These are phyloP conservation scores for Sabatieria punctata DNA, from an alignment of 2,888 invertebrate species.

Conservation along the genomic window DNA sequence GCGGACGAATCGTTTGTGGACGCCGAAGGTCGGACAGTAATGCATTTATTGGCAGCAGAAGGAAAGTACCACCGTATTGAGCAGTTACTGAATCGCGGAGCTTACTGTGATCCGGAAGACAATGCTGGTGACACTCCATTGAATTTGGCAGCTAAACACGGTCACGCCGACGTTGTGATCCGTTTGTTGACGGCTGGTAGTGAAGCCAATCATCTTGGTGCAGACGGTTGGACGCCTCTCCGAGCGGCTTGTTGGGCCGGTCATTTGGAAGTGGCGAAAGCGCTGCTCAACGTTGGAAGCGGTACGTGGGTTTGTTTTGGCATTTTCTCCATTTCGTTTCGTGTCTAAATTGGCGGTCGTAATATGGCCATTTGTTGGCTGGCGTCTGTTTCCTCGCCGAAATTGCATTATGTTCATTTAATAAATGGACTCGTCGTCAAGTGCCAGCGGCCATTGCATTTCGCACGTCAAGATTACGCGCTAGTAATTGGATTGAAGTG, in stretches of 20 bases:
- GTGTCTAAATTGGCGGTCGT: no score
- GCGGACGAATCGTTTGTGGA: neutral
- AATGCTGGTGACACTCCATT: constrained; percentile 59
- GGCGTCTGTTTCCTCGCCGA: no score
- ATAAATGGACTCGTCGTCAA: no score
- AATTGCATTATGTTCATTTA: no score
- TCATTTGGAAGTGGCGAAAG: constrained; percentile 45
- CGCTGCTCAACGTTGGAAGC: no score
- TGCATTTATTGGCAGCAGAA: constrained; percentile 57
- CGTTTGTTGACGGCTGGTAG: constrained; percentile 45
- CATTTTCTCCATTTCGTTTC: no score
- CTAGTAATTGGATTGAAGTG: no score
- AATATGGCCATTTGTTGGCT: no score
- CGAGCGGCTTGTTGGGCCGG: constrained; percentile 90
- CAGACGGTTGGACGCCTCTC: constrained; percentile 74
- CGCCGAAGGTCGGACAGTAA: constrained; percentile 38
- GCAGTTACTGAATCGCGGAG: constrained; percentile 43
- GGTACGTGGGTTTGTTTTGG: no score
- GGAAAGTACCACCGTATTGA: constrained; percentile 53
- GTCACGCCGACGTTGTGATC: constrained; percentile 51
- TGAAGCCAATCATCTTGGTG: constrained; percentile 56
- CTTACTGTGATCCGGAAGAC: constrained; percentile 48
- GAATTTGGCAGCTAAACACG: constrained; percentile 46
- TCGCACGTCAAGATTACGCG: no score
- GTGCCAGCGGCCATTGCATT: no score